A percentile compares a stretch with the other conserved stretches of the same genome.
Conservation (phyloP, 2,113 vertebrate species). For the Ictalurus furcatus region DNA sequence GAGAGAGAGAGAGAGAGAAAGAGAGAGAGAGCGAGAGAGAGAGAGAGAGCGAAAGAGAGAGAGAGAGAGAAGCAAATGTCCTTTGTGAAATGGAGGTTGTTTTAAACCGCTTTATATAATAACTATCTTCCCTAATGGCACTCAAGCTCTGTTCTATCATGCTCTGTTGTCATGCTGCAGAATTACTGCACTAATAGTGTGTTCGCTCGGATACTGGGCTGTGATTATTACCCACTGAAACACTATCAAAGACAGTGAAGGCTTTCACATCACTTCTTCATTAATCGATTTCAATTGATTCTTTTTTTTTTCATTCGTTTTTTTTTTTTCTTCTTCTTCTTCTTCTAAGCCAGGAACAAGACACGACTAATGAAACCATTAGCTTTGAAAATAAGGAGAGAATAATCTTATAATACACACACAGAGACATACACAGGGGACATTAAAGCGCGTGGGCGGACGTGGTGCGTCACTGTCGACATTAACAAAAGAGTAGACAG, state of each 20-base stretch:
- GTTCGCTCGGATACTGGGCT: neutral
- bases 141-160: neutral
- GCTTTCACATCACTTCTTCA: constrained; percentile 47
- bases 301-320: too few species aligned
- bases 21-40: neutral
- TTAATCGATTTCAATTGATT: constrained; percentile 55
- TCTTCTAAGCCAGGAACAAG: neutral
- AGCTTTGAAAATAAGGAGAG: neutral
- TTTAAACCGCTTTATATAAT: constrained; percentile 23
- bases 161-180: constrained; percentile 30
- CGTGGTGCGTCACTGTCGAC: constrained; percentile 47
- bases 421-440: constrained; percentile 23
- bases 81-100: neutral
- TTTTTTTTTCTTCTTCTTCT: neutral
- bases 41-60: neutral
- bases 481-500: constrained; percentile 53
- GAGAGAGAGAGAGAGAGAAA: neutral
- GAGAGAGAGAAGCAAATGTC: neutral
- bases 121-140: neutral
- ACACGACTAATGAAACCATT: constrained; percentile 35
- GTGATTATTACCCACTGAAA: constrained; percentile 39
- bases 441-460: constrained; percentile 27
- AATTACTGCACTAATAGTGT: constrained; percentile 17
- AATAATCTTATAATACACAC: constrained; percentile 25
- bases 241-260: constrained; percentile 6